Conservation (phyloP, 2,888 invertebrate species). For the Allolobophora icterica region DNA sequence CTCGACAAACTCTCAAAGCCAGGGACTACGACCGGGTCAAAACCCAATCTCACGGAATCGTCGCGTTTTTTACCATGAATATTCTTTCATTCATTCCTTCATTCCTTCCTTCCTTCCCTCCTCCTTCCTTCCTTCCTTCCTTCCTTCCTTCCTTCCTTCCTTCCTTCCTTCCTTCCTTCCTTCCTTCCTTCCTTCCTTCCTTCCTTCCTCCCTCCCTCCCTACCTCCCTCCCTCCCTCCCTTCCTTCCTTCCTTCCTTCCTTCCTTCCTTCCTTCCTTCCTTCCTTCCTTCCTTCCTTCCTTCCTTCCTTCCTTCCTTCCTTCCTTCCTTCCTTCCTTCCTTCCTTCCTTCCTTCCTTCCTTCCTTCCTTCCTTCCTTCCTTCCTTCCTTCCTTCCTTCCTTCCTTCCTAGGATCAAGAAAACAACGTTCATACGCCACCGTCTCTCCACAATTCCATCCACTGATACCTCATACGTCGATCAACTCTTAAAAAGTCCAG, state of each 20-base stretch:
- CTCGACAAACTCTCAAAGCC: background rate
- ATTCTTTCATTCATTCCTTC: no score
- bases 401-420: background rate
- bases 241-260: slow-evolving; percentile 28
- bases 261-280: slow-evolving; percentile 31
- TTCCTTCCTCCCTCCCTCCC: background rate
- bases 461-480: background rate
- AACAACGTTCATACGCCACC: background rate
- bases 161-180: background rate
- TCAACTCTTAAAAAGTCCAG: background rate
- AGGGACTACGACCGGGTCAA: background rate
- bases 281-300: slow-evolving; percentile 34
- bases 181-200: background rate
- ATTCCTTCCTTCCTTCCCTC: no score
- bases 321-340: slow-evolving; percentile 31
- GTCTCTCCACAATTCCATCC: background rate
- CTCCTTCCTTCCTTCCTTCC: background rate
- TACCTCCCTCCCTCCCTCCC: slow-evolving; percentile 31
- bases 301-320: slow-evolving; percentile 32
- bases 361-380: background rate
- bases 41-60: background rate
- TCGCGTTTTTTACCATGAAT: background rate
- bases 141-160: slow-evolving; percentile 26
- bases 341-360: slow-evolving; percentile 22
- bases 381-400: background rate